Conservation (phyloP, 2,888 invertebrate genomes). For the Eudasyphora cyanicolor region DNA sequence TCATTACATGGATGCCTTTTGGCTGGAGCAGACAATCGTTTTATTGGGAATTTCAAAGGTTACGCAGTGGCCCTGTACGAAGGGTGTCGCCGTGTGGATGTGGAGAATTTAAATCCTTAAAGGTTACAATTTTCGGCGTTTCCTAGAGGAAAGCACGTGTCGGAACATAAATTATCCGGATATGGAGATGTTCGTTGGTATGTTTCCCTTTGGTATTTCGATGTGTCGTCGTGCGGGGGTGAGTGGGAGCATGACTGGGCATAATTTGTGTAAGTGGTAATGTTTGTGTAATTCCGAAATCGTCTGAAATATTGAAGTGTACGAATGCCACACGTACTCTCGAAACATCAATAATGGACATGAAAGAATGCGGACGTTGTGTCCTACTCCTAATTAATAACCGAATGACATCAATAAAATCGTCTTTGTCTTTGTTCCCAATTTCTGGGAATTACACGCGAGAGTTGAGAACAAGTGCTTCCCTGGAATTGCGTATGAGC, state of each 20-base stretch:
- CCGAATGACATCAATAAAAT: constrained; percentile 21
- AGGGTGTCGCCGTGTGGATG: not conserved
- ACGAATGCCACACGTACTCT: not conserved
- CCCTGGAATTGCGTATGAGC: not conserved
- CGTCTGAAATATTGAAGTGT: not conserved
- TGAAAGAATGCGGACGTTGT: not conserved
- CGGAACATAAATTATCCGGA: constrained; percentile 52
- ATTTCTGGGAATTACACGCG: not conserved
- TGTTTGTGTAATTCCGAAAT: constrained; percentile 15
- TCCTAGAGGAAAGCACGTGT: constrained; percentile 44
- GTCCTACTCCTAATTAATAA: constrained; percentile 29
- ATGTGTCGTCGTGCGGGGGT: not conserved
- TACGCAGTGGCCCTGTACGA: not conserved
- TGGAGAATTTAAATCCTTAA: constrained; percentile 51
- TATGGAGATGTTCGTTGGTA: too few relatives aligned
- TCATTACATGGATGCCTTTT: not conserved
- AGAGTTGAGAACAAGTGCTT: constrained; percentile 30
- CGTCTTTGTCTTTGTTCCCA: not conserved
- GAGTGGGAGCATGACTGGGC: not conserved
- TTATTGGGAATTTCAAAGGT: constrained; percentile 22
- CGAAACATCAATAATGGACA: not conserved
- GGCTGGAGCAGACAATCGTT: constrained; percentile 11
- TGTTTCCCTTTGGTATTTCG: not conserved
- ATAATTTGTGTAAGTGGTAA: constrained; percentile 15
- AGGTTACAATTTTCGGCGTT: constrained; percentile 35